Evolutionary conservation across 2,888 invertebrate species (phyloP).

Genomic region (Tenodera sinensis): DNA sequence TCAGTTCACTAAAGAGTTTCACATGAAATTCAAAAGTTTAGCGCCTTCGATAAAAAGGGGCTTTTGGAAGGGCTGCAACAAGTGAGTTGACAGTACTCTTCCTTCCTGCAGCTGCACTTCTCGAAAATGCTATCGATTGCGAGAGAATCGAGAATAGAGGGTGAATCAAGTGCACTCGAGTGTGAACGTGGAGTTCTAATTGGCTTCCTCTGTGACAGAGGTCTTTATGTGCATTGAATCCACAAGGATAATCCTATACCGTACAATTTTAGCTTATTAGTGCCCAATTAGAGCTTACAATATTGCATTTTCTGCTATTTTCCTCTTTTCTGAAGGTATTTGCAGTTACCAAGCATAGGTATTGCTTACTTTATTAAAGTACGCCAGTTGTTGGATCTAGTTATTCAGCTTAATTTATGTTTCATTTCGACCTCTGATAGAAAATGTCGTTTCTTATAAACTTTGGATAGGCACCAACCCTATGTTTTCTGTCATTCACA

Average conservation of each 20-base stretch:
- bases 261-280: not conserved
- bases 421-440: too few species aligned
- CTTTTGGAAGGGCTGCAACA: not conserved
- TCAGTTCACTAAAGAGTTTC: too few species aligned
- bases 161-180: too few species aligned
- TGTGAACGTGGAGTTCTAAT: not conserved
- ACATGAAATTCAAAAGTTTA: not conserved
- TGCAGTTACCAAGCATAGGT: too few species aligned
- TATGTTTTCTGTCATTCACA: too few species aligned
- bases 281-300: not conserved
- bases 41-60: not conserved
- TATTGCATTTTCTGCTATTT: not conserved
- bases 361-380: too few species aligned
- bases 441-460: too few species aligned
- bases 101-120: not conserved
- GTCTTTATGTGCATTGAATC: not conserved
- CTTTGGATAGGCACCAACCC: too few species aligned
- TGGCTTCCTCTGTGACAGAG: not conserved
- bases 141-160: not conserved
- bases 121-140: not conserved
- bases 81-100: not conserved
- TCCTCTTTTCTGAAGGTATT: too few species aligned
- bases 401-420: too few species aligned
- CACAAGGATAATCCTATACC: not conserved
- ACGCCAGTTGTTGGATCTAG: too few species aligned